phyloP scores from a whole-genome alignment of 2,113 vertebrate genomes.

The Stigmatopora argus region DNA sequence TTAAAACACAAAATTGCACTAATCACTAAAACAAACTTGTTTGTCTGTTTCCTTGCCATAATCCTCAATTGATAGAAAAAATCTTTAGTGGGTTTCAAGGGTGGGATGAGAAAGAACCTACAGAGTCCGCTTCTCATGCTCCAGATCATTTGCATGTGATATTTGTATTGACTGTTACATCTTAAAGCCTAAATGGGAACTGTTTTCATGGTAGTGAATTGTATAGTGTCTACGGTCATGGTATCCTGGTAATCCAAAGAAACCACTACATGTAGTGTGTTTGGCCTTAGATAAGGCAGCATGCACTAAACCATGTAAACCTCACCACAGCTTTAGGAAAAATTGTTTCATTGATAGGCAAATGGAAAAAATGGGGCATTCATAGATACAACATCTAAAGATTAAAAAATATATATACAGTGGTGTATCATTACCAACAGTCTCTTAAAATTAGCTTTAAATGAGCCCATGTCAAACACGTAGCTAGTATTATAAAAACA shows the following conservation, averaged over 20 bases:
- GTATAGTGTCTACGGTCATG: conserved; percentile 48
- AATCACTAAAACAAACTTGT: conserved; percentile 29
- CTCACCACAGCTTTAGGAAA: conserved; percentile 19
- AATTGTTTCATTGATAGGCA: conserved; percentile 27
- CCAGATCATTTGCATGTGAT: conserved; percentile 72
- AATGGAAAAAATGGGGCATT: no score
- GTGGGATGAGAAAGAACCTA: conserved; percentile 27
- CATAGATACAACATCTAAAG: no score
- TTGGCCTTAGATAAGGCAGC: conserved; percentile 32
- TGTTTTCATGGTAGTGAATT: conserved; percentile 53
- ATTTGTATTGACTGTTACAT: conserved; percentile 74
- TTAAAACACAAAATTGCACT: no score
- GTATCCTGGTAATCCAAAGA: conserved; percentile 54
- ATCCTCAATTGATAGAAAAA: conserved; percentile 41
- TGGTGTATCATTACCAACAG: neutral
- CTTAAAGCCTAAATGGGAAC: conserved; percentile 68
- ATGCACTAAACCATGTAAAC: conserved; percentile 31
- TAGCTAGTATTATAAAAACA: neutral
- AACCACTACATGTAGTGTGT: conserved; percentile 46
- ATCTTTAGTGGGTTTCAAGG: conserved; percentile 8
- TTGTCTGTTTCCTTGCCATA: conserved; percentile 44
- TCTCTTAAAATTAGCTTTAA: neutral
- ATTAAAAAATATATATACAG: no score
- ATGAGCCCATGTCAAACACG: neutral
- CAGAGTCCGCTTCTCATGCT: conserved; percentile 53